Conservation (phyloP, 2,113 vertebrate species). For the Probosciger aterrimus region DNA sequence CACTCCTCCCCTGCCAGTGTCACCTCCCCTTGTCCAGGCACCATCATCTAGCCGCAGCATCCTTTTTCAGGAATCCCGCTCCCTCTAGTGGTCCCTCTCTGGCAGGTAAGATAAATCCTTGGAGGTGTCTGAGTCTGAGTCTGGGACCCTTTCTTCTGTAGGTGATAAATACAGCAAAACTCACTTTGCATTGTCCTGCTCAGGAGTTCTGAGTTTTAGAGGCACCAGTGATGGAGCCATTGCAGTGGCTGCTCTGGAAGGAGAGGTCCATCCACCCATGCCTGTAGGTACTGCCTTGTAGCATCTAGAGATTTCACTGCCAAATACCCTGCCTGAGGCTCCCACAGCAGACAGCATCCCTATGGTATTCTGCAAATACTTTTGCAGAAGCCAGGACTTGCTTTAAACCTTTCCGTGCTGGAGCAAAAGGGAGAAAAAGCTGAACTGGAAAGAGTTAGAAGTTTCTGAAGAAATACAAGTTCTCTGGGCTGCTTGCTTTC, state of each 20-base stretch:
- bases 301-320: fast-evolving
- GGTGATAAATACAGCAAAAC: background rate
- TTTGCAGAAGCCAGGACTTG: background rate
- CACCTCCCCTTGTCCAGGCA: background rate
- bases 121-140: background rate
- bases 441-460: background rate
- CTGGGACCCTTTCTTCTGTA: background rate
- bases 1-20: background rate
- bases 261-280: fast-evolving
- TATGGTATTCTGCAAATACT: background rate
- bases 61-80: background rate
- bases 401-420: background rate
- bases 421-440: background rate
- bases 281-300: background rate
- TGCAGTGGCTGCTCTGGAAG: background rate
- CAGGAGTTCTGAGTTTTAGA: background rate
- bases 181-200: background rate
- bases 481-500: background rate
- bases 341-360: background rate
- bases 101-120: background rate
- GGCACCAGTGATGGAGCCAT: background rate
- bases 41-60: background rate
- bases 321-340: fast-evolving
- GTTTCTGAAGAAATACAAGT: background rate
- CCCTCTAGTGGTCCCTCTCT: constrained; percentile 39